Evolutionary conservation across 2,113 vertebrate species (phyloP).

Genomic region (Gymnogyps californianus): DNA sequence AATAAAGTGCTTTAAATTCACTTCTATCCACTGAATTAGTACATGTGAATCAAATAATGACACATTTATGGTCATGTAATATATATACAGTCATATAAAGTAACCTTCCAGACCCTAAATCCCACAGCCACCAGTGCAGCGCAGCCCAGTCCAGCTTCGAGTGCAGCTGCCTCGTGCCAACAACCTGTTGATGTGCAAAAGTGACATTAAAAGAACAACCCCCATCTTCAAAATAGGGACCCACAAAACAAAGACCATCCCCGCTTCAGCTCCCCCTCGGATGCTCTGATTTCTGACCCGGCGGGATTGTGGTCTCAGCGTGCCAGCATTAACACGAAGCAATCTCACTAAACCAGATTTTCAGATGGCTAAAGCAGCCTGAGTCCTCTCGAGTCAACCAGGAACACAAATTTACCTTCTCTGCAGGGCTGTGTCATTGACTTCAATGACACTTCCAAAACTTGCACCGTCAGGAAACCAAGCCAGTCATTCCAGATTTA

Average conservation of each 20-base stretch:
- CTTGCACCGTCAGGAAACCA: background rate
- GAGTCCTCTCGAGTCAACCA: background rate
- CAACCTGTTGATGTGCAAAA: background rate
- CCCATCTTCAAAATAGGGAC: background rate
- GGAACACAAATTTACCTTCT: background rate
- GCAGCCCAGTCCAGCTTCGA: rapidly evolving
- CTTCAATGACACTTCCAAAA: background rate
- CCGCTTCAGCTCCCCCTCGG: rapidly evolving
- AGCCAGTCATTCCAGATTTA: background rate
- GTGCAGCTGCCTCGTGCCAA: background rate
- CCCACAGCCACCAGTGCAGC: background rate
- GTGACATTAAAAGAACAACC: background rate
- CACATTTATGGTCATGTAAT: background rate
- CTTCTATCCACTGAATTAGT: background rate
- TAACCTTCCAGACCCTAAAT: background rate
- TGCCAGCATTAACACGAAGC: rapidly evolving
- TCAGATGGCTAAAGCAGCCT: background rate
- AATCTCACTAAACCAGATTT: background rate
- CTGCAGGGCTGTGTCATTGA: background rate
- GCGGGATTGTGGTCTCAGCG: background rate
- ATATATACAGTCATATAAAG: background rate
- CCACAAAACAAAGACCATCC: background rate
- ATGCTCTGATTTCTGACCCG: background rate
- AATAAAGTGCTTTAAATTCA: background rate
- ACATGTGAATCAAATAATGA: background rate